These are phyloP conservation scores for Ophion ellenae DNA, from an alignment of 2,888 invertebrate species.

Conservation along the genomic window DNA sequence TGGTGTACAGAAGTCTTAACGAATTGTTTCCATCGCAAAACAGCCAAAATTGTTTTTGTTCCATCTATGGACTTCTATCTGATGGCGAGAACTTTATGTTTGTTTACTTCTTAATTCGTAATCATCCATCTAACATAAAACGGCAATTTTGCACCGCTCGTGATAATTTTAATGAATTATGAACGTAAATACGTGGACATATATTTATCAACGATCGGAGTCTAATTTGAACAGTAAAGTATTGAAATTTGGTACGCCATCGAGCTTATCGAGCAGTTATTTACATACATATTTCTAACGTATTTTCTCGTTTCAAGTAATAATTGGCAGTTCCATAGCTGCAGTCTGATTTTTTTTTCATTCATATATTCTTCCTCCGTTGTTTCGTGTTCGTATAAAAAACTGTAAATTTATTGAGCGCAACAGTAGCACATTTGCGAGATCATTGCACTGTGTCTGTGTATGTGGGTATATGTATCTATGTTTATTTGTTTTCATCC, in stretches of 20 bases:
- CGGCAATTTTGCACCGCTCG: slow-evolving; percentile 12
- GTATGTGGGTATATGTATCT: slow-evolving; percentile 26
- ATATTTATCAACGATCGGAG: slow-evolving; percentile 55
- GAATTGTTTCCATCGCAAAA: slow-evolving; percentile 20
- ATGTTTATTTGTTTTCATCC: slow-evolving; percentile 49
- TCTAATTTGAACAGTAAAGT: slow-evolving; percentile 69
- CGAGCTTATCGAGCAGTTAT: slow-evolving; percentile 68
- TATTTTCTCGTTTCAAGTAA: slow-evolving; percentile 68
- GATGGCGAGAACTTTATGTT: background rate
- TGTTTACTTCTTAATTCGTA: background rate
- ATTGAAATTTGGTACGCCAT: slow-evolving; percentile 73
- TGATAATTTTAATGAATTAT: slow-evolving; percentile 51
- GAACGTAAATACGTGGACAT: slow-evolving; percentile 44
- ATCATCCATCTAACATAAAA: slow-evolving; percentile 40
- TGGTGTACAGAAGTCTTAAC: slow-evolving; percentile 18
- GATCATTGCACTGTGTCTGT: slow-evolving; percentile 79
- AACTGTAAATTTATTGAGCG: slow-evolving; percentile 82
- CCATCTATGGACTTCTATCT: background rate
- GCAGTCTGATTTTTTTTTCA: slow-evolving; percentile 76
- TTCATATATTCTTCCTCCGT: slow-evolving; percentile 45
- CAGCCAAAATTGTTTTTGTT: slow-evolving; percentile 13
- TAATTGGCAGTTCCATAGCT: slow-evolving; percentile 82
- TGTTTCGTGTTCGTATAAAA: slow-evolving; percentile 78
- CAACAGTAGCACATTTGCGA: slow-evolving; percentile 79
- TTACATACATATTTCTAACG: slow-evolving; percentile 77